phyloP scores from a whole-genome alignment of 2,113 vertebrate genomes.

The Tympanuchus pallidicinctus region DNA sequence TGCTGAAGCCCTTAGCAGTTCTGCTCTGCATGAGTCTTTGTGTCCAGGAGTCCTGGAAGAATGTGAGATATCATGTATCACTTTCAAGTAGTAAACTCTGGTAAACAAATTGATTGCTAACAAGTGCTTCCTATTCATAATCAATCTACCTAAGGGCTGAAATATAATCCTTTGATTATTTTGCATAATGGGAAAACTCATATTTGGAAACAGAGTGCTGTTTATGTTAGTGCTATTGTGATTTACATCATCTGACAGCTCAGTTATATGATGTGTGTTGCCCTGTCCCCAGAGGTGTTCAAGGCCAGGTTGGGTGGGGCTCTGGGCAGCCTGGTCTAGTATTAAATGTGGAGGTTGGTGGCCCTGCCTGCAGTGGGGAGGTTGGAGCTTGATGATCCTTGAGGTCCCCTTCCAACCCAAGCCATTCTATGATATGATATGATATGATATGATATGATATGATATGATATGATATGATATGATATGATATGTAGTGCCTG shows the following conservation, averaged over 20 bases:
- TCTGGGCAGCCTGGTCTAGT: no score
- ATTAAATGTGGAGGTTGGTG: no score
- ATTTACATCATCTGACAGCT: neutral
- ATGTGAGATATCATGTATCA: fast-evolving
- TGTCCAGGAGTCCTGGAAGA: neutral
- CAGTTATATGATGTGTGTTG: neutral
- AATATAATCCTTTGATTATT: neutral
- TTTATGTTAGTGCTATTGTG: conserved; percentile 11
- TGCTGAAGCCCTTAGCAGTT: neutral
- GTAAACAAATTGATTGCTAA: neutral
- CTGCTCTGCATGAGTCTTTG: neutral
- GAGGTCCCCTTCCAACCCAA: no score
- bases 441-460: no score
- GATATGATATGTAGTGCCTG: neutral
- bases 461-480: no score
- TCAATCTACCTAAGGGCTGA: neutral
- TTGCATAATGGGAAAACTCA: neutral
- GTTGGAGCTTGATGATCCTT: no score
- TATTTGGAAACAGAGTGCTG: neutral
- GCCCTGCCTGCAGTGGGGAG: no score
- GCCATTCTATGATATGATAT: no score
- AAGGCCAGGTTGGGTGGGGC: no score
- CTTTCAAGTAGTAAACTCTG: neutral
- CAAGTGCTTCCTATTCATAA: neutral
- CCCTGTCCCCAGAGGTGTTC: no score